phyloP scores from a whole-genome alignment of 2,888 invertebrate species.

The Hesperia comma region DNA sequence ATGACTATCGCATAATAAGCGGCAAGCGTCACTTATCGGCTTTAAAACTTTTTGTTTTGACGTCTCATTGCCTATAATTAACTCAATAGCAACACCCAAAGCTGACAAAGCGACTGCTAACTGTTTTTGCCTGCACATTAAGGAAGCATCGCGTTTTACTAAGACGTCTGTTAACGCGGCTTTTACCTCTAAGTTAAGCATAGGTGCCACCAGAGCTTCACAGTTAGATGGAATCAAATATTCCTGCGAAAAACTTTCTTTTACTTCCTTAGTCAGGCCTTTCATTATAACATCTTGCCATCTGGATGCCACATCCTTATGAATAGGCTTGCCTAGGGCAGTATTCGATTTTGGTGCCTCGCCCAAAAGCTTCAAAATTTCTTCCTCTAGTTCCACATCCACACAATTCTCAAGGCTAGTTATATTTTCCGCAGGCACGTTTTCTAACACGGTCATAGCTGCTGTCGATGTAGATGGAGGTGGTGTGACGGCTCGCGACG shows the following conservation, averaged over 20 bases:
- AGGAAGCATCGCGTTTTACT: background rate
- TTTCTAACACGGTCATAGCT: no score
- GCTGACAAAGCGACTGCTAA: background rate
- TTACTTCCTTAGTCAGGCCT: conserved; percentile 4
- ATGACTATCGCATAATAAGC: conserved; percentile 14
- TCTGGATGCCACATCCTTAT: conserved; percentile 10
- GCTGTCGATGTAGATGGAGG: background rate
- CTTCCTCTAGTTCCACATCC: background rate
- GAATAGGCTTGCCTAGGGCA: background rate
- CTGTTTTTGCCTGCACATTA: background rate
- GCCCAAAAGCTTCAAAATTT: conserved; percentile 8
- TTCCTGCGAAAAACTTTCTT: background rate
- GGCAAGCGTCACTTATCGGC: conserved; percentile 20
- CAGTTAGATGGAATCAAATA: conserved; percentile 13
- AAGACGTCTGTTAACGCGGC: background rate
- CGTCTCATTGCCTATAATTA: background rate
- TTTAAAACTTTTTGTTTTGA: background rate
- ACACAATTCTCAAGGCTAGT: background rate
- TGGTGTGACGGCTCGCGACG: background rate
- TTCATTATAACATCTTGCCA: conserved; percentile 1
- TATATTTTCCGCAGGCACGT: background rate
- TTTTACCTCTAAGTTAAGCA: conserved; percentile 10
- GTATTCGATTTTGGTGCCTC: conserved; percentile 4
- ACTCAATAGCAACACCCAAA: background rate
- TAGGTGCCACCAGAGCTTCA: background rate